These are phyloP conservation scores for Eilema depressum DNA, from an alignment of 2,888 invertebrate species.

Conservation along the genomic window DNA sequence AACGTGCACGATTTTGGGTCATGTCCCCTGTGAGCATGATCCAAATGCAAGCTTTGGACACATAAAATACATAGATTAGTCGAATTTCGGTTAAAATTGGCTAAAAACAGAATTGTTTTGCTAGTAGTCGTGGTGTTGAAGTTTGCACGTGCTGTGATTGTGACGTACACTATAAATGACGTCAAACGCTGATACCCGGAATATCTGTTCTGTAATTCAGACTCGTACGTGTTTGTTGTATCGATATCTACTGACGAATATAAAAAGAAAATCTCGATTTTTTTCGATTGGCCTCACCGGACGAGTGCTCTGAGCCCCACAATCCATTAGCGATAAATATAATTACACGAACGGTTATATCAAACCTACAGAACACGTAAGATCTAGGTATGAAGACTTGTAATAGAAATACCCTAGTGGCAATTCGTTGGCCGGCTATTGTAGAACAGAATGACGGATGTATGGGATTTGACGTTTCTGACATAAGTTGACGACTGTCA, in stretches of 20 bases:
- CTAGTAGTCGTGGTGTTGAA: background rate
- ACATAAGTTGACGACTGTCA: too few species aligned
- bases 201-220: conserved; percentile 9
- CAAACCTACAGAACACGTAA: background rate
- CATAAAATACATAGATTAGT: background rate
- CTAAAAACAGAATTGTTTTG: conserved; percentile 1
- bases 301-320: background rate
- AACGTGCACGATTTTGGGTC: too few species aligned
- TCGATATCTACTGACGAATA: background rate
- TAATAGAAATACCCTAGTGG: too few species aligned
- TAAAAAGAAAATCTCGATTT: background rate
- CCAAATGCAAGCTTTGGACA: too few species aligned
- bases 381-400: too few species aligned
- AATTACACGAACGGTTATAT: background rate
- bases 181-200: conserved; percentile 25
- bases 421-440: too few species aligned
- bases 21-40: too few species aligned
- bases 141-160: background rate
- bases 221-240: background rate
- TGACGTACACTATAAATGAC: conserved; percentile 25
- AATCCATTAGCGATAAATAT: background rate
- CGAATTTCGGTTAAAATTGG: background rate
- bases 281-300: background rate
- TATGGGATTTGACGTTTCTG: too few species aligned
- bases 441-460: too few species aligned